Evolutionary conservation across 2,888 invertebrate species (phyloP).

Genomic region (Caradrina kadenii): DNA sequence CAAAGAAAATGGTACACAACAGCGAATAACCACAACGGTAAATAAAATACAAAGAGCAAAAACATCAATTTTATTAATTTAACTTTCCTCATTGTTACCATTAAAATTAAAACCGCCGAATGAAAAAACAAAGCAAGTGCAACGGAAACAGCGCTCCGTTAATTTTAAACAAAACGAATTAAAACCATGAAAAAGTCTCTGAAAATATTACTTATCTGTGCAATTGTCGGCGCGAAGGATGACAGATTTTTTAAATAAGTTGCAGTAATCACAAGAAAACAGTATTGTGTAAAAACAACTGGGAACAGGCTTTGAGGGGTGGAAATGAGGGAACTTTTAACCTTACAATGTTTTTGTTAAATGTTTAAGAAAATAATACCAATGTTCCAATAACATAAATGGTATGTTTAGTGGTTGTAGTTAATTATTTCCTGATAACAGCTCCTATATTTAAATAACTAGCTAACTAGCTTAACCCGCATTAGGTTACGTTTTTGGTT

Average conservation of each 20-base stretch:
- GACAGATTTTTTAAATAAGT: slow-evolving; percentile 68
- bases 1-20: background rate
- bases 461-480: too few relatives aligned
- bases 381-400: too few relatives aligned
- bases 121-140: slow-evolving; percentile 59
- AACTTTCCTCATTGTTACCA: slow-evolving; percentile 15
- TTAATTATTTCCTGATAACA: too few relatives aligned
- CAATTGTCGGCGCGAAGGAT: slow-evolving; percentile 68
- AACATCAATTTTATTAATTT: slow-evolving; percentile 39
- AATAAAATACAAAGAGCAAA: slow-evolving; percentile 17
- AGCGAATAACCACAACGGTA: background rate
- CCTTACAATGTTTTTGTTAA: background rate
- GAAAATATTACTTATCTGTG: slow-evolving; percentile 69
- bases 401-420: too few relatives aligned
- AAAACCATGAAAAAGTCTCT: slow-evolving; percentile 62
- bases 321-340: background rate
- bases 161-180: slow-evolving; percentile 67
- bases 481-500: too few relatives aligned
- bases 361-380: background rate
- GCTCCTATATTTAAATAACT: too few relatives aligned
- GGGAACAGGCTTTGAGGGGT: slow-evolving; percentile 11
- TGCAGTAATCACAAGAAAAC: slow-evolving; percentile 62
- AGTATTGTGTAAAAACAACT: slow-evolving; percentile 29
- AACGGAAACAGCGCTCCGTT: slow-evolving; percentile 67
- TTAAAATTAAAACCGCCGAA: slow-evolving; percentile 45